phyloP scores from a whole-genome alignment of 1,140 invertebrate genomes.

The Telenomus remus region DNA sequence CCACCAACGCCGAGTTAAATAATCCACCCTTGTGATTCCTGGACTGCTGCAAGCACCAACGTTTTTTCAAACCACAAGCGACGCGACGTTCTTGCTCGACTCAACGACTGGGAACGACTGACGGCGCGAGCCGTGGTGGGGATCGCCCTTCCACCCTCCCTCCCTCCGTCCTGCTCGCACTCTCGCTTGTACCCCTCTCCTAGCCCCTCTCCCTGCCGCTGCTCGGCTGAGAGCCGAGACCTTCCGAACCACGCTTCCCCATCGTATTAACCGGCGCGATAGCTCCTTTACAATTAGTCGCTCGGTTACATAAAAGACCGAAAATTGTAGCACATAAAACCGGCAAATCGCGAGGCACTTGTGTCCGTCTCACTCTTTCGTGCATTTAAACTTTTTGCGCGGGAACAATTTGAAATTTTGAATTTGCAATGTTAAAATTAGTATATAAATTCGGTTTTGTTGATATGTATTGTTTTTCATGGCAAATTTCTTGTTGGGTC shows the following conservation, averaged over 20 bases:
- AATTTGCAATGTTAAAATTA: too few species aligned
- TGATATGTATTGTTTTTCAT: too few species aligned
- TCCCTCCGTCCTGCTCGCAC: slow-evolving; percentile 9
- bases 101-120: slow-evolving; percentile 68
- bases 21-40: slow-evolving; percentile 30
- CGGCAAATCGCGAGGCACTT: slow-evolving; percentile 19
- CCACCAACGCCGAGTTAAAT: slow-evolving; percentile 19
- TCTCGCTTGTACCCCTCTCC: slow-evolving; percentile 1
- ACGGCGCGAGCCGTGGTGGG: slow-evolving; percentile 61
- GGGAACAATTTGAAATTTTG: neutral
- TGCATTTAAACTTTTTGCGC: neutral
- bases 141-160: slow-evolving; percentile 48
- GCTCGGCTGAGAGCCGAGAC: slow-evolving; percentile 46
- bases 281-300: slow-evolving; percentile 75
- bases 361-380: slow-evolving; percentile 13
- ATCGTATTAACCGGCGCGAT: slow-evolving; percentile 73
- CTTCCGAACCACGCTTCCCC: slow-evolving; percentile 60
- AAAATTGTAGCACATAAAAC: slow-evolving; percentile 42
- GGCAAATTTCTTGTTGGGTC: slow-evolving; percentile 24
- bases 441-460: too few species aligned
- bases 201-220: slow-evolving; percentile 24
- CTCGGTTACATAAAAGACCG: slow-evolving; percentile 73
- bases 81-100: slow-evolving; percentile 49
- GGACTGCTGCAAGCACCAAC: slow-evolving; percentile 3
- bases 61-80: slow-evolving; percentile 2